Evolutionary conservation across 2,113 vertebrate genomes (phyloP).

Genomic region (Sardina pilchardus): DNA sequence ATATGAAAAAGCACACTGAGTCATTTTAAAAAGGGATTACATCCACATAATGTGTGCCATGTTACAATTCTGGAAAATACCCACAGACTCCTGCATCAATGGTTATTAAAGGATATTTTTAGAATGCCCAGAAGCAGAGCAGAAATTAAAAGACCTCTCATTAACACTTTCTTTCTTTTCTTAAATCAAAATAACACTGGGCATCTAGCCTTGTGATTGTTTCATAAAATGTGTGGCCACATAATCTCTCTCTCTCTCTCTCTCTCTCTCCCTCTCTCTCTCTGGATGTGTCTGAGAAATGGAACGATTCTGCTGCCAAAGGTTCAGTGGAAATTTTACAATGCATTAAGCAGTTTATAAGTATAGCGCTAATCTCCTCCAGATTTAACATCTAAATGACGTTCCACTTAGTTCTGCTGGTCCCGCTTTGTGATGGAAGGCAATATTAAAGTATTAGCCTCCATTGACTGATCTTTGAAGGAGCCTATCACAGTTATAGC

Average conservation of each 20-base stretch:
- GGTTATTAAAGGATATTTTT: conserved; percentile 56
- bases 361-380: conserved; percentile 50
- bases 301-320: conserved; percentile 47
- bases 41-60: conserved; percentile 56
- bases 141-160: conserved; percentile 38
- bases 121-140: conserved; percentile 56
- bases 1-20: conserved; percentile 16
- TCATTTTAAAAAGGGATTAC: conserved; percentile 61
- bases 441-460: conserved; percentile 51
- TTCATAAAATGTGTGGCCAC: conserved; percentile 41
- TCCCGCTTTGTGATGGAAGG: conserved; percentile 45
- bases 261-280: conserved; percentile 7
- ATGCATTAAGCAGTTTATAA: conserved; percentile 58
- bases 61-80: conserved; percentile 42
- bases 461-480: conserved; percentile 46
- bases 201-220: conserved; percentile 43
- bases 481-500: conserved; percentile 39
- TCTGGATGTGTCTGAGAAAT: conserved; percentile 41
- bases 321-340: conserved; percentile 51
- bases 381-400: conserved; percentile 57
- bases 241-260: conserved; percentile 30
- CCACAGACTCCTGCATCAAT: conserved; percentile 46
- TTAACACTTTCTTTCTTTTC: conserved; percentile 41
- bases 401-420: conserved; percentile 45
- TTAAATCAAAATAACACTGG: conserved; percentile 44